phyloP scores from a whole-genome alignment of 2,888 invertebrate species.

The Sialis lutaria region DNA sequence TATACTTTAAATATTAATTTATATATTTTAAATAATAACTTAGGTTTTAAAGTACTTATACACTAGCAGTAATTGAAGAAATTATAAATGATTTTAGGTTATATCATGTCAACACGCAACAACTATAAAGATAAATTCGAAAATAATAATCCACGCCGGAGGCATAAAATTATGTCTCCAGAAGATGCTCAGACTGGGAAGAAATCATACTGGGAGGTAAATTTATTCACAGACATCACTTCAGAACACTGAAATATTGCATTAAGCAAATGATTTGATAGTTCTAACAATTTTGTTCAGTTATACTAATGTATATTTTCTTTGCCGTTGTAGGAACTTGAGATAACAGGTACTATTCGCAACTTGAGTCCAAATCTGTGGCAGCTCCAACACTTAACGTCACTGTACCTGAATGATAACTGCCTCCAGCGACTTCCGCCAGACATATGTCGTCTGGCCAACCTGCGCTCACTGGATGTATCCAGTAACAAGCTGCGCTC shows the following conservation, averaged over 20 bases:
- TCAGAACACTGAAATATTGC: background rate
- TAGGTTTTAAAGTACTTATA: no score
- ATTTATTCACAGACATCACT: background rate
- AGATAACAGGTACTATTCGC: constrained; percentile 81
- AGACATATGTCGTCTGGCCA: constrained; percentile 71
- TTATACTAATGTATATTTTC: background rate
- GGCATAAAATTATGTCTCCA: constrained; percentile 80
- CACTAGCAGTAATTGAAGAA: no score
- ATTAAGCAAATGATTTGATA: background rate
- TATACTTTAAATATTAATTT: no score
- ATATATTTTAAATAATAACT: no score
- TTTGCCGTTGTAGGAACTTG: constrained; percentile 21
- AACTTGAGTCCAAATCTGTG: constrained; percentile 86
- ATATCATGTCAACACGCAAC: constrained; percentile 15
- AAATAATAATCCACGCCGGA: constrained; percentile 58
- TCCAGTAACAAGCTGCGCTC: constrained; percentile 89
- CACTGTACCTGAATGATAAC: constrained; percentile 92
- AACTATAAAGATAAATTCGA: constrained; percentile 80
- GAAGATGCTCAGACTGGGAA: constrained; percentile 87
- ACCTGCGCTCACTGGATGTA: constrained; percentile 77
- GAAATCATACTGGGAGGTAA: constrained; percentile 78
- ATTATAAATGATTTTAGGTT: constrained; percentile 19
- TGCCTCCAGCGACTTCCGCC: constrained; percentile 78
- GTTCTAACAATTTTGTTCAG: background rate
- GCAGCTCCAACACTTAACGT: constrained; percentile 81